Evolutionary conservation across 2,113 vertebrate species (phyloP).

Genomic region (Aegotheles bennettii): DNA sequence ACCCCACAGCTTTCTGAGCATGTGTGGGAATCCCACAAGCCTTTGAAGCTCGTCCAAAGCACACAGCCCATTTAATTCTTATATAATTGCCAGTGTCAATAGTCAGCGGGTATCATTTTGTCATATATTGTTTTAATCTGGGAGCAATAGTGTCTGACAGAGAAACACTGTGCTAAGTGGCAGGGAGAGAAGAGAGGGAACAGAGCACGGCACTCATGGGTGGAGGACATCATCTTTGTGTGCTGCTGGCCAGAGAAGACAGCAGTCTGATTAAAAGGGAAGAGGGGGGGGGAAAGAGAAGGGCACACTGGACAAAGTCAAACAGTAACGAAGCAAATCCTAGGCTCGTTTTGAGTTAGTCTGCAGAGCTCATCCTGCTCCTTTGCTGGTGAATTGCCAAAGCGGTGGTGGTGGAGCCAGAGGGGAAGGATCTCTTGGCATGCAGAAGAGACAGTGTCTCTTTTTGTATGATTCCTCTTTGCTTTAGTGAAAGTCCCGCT

Average conservation of each 20-base stretch:
- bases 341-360: not conserved
- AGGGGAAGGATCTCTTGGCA: not conserved
- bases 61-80: conserved; percentile 62
- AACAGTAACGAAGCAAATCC: not conserved
- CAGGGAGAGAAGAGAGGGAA: not conserved
- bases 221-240: not conserved
- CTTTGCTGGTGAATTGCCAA: not conserved
- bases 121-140: conserved; percentile 81
- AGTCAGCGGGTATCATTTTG: conserved; percentile 59
- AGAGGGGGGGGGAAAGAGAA: not conserved
- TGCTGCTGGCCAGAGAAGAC: not conserved
- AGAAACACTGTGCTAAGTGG: not conserved
- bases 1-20: conserved; percentile 43
- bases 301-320: fast-evolving
- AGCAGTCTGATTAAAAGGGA: not conserved
- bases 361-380: not conserved
- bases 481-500: not conserved
- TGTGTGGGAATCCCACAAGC: conserved; percentile 68
- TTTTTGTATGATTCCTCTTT: not conserved
- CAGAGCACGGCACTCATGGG: not conserved
- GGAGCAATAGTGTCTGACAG: conserved; percentile 67
- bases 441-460: not conserved
- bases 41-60: conserved; percentile 61
- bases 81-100: conserved; percentile 61
- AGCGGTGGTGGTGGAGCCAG: not conserved